Evolutionary conservation across 2,113 vertebrate genomes (phyloP).

Genomic region (Spea multiplicata): DNA sequence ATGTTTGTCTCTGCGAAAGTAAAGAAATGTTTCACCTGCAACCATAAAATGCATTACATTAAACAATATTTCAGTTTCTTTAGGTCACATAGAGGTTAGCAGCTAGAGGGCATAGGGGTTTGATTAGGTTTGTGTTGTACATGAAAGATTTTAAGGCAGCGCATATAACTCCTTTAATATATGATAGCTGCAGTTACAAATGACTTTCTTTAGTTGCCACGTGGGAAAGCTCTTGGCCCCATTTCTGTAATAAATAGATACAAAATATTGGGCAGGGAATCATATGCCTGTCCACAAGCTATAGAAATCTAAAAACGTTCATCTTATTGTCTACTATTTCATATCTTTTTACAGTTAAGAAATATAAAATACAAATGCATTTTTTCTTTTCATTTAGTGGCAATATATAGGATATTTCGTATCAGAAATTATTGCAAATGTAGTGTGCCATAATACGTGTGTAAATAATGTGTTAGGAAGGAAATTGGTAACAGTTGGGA

Average conservation of each 20-base stretch:
- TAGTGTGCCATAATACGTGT: too few species aligned
- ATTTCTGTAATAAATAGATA: slow-evolving; percentile 55
- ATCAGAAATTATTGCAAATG: too few species aligned
- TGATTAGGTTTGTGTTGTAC: slow-evolving; percentile 79
- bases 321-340: slow-evolving; percentile 47
- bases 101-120: slow-evolving; percentile 73
- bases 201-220: slow-evolving; percentile 58
- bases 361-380: too few species aligned
- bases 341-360: slow-evolving; percentile 30
- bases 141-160: slow-evolving; percentile 71
- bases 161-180: slow-evolving; percentile 63
- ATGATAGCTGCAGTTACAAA: slow-evolving; percentile 60
- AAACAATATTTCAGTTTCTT: slow-evolving; percentile 77
- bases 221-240: slow-evolving; percentile 56
- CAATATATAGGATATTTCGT: too few species aligned
- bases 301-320: slow-evolving; percentile 44
- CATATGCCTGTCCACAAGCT: slow-evolving; percentile 51
- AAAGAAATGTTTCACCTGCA: slow-evolving; percentile 1
- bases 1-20: not conserved
- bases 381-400: too few species aligned
- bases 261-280: slow-evolving; percentile 54
- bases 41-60: slow-evolving; percentile 63
- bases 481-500: too few species aligned
- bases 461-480: too few species aligned
- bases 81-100: slow-evolving; percentile 79